Base-by-base conservation (phyloP, 1,140 invertebrate genomes). In the Drosophila bocqueti region DNA sequence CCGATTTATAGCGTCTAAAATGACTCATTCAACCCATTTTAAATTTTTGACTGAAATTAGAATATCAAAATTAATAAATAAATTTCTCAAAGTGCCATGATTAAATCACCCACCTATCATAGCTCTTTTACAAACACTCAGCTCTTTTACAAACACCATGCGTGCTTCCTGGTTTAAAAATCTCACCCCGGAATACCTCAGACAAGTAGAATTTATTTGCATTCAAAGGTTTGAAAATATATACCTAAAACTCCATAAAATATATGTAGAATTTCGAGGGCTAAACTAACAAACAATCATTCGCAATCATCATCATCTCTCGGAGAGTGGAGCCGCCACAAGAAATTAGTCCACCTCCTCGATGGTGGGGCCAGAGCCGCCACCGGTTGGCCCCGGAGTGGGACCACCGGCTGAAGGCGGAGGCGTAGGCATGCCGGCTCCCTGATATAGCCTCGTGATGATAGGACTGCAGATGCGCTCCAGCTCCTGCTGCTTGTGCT, bases 321-420 rank as follows among this genome's bases (percentile, higher is more conserved):
- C 11, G 3, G 8, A 18, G 15, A 24, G 16, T 21, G 15, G 13
- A 40, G 5, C 16, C 29, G 3, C 1, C 24, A 36, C 6, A 24
- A n/a, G 3, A 4, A n/a, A 94, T 96, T 98, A 98, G 93, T 99
- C 98, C 76, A 98, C 98, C 94, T 99, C 98, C 93, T 98, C 98
- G 89, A 98, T 98, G 80, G 97, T 98, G 62, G 97, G 97, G 78
- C 97, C 77, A 75, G 91, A 94, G 93, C 79, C 94, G 93, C 79
- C 94, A 93, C 47, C 68, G 26, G 77, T 94, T n/a, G 50, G 13
- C 1, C 67, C 69, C n/a, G 45, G 0, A 31, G 2, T 46, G 0
- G 60, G 75, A 93, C 94, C 18, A 16, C 71, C 94, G 40, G 95
- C 94, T 1, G 65, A 11, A 24, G 49, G 58, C 3, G 76, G 21